Conservation (phyloP, 2,888 invertebrate genomes). For the Parthenolecanium corni region DNA sequence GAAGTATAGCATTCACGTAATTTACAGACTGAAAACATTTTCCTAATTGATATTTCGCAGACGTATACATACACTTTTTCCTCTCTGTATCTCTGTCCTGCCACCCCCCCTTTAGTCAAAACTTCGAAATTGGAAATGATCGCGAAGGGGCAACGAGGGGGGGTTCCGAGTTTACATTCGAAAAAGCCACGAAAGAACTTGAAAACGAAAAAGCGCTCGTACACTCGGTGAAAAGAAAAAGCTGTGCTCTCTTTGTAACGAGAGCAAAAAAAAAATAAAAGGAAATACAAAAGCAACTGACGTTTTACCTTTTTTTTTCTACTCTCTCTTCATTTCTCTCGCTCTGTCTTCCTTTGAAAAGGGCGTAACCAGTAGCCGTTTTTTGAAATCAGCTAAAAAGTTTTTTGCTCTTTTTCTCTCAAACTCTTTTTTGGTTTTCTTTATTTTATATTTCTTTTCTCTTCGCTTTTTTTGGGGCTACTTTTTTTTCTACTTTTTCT, state of each 20-base stretch:
- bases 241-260: constrained; percentile 8
- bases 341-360: constrained; percentile 3
- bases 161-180: too few species aligned
- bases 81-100: neutral
- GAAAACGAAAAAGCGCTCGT: constrained; percentile 1
- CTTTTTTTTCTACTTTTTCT: neutral
- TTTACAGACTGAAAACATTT: too few species aligned
- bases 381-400: constrained; percentile 7
- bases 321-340: too few species aligned
- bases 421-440: constrained; percentile 8
- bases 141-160: too few species aligned
- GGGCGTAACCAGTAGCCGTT: constrained; percentile 17
- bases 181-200: constrained; percentile 1
- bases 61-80: neutral
- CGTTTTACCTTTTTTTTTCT: constrained; percentile 12
- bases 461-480: too few species aligned
- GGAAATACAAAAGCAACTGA: constrained; percentile 18
- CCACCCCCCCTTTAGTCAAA: neutral
- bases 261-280: neutral
- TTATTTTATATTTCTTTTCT: neutral
- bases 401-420: constrained; percentile 5
- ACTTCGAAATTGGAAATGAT: neutral
- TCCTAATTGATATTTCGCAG: too few species aligned
- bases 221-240: neutral
- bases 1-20: too few species aligned